These are phyloP conservation scores for Solea senegalensis DNA, from an alignment of 2,113 vertebrate species.

Conservation along the genomic window DNA sequence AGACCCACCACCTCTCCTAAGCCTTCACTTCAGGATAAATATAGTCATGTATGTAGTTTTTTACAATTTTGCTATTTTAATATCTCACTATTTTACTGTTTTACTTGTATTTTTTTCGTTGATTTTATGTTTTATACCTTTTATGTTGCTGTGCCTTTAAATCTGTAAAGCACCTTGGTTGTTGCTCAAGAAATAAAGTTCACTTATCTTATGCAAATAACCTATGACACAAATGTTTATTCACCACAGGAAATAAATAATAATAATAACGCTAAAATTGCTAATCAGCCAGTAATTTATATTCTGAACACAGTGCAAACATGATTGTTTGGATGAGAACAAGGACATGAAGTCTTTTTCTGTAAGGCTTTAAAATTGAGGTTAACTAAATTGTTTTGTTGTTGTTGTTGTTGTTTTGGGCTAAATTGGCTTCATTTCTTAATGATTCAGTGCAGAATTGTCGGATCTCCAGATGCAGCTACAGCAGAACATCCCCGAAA, in stretches of 20 bases:
- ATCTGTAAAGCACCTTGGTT: too few relatives aligned
- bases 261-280: background rate
- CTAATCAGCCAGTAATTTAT: slow-evolving; percentile 11
- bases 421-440: slow-evolving; percentile 3
- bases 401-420: background rate
- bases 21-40: background rate
- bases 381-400: slow-evolving; percentile 13
- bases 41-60: background rate
- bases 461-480: slow-evolving; percentile 9
- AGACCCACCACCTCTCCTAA: too few relatives aligned
- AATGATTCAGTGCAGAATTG: slow-evolving; percentile 25
- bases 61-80: too few relatives aligned
- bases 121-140: too few relatives aligned
- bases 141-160: too few relatives aligned
- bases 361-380: slow-evolving; percentile 65
- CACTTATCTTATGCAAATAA: background rate
- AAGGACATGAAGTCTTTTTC: slow-evolving; percentile 24
- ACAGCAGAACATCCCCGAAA: background rate
- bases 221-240: background rate
- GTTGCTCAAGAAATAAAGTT: slow-evolving; percentile 1
- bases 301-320: slow-evolving; percentile 58
- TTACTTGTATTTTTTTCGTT: too few relatives aligned
- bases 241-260: slow-evolving; percentile 4
- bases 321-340: slow-evolving; percentile 38
- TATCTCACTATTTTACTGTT: too few relatives aligned